These are phyloP conservation scores for Bombus picipes DNA, from an alignment of 1,140 invertebrate species.

Conservation along the genomic window DNA sequence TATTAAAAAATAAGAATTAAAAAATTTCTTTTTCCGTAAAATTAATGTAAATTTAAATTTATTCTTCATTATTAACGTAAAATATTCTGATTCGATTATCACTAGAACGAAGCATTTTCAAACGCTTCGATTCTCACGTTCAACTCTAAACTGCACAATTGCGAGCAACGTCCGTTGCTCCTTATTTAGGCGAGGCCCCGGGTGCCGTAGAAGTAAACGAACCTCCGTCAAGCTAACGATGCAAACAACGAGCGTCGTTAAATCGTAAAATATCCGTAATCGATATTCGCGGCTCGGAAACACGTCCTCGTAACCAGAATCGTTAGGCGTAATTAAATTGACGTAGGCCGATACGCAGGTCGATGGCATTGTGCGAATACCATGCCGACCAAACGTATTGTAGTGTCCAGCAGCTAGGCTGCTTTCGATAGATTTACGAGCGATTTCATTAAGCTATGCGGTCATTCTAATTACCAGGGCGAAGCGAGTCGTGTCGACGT, in stretches of 20 bases:
- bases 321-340: constrained; percentile 74
- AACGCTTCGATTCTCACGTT: neutral
- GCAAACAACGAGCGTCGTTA: constrained; percentile 50
- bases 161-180: neutral
- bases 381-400: constrained; percentile 49
- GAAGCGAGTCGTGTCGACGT: neutral
- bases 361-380: constrained; percentile 52
- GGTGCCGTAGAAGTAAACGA: neutral
- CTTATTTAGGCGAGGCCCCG: neutral
- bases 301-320: constrained; percentile 56
- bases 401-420: constrained; percentile 35
- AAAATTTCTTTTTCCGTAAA: no score
- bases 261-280: constrained; percentile 56
- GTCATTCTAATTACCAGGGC: constrained; percentile 60
- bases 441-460: constrained; percentile 56
- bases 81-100: neutral
- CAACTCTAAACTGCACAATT: neutral
- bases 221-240: constrained; percentile 38
- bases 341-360: constrained; percentile 49
- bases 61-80: no score
- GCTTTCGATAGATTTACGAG: constrained; percentile 65
- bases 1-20: no score
- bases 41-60: no score
- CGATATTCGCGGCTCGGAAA: constrained; percentile 26
- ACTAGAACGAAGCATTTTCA: neutral